A percentile compares a stretch with the other conserved stretches of the same genome.
Conservation (phyloP, 2,113 vertebrate species). For the Serinus canaria region DNA sequence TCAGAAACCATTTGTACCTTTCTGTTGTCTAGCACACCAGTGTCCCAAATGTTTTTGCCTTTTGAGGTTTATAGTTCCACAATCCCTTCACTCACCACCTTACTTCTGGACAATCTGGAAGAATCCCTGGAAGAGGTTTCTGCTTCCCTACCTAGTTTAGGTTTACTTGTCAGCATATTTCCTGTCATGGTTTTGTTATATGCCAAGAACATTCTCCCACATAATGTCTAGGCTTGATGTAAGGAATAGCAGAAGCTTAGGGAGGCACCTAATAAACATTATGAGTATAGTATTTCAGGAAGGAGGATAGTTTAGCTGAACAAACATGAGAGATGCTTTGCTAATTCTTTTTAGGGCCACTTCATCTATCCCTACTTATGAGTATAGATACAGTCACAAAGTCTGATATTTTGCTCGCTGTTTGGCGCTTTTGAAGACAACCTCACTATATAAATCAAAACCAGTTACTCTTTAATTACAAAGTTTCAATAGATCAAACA, state of each 20-base stretch:
- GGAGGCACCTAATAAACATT: not conserved
- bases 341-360: not conserved
- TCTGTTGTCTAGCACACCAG: not conserved
- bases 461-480: not conserved
- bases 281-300: not conserved
- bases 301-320: not conserved
- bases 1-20: not conserved
- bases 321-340: not conserved
- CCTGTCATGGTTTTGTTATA: not conserved
- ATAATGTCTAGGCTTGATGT: not conserved
- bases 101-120: not conserved
- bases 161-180: not conserved
- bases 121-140: not conserved
- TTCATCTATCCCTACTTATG: not conserved
- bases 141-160: not conserved
- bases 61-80: not conserved
- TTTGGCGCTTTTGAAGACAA: not conserved
- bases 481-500: not conserved
- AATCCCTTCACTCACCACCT: not conserved
- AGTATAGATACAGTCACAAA: not conserved
- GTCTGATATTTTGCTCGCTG: not conserved
- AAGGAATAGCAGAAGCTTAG: not conserved
- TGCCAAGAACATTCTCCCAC: not conserved
- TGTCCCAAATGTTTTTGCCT: not conserved
- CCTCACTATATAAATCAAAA: not conserved